phyloP scores from a whole-genome alignment of 1,140 invertebrate genomes.

The Spodoptera frugiperda region DNA sequence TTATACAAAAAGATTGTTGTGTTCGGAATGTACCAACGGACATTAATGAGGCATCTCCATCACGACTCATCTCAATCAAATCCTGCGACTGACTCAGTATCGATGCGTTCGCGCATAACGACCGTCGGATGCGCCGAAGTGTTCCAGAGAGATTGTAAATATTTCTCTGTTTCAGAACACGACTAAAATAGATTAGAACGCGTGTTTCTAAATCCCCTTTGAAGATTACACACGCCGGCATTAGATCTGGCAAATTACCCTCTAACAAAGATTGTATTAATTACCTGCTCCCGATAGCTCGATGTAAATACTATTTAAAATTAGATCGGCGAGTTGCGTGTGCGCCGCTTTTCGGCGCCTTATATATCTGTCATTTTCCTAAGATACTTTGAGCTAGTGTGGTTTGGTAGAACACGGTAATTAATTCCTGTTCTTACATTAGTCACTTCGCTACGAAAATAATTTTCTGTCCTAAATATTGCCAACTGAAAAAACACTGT shows the following conservation, averaged over 20 bases:
- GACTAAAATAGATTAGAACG: slow-evolving; percentile 85
- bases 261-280: slow-evolving; percentile 86
- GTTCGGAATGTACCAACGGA: slow-evolving; percentile 50
- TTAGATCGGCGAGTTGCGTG: slow-evolving; percentile 77
- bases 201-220: slow-evolving; percentile 86
- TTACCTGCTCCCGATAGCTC: slow-evolving; percentile 83
- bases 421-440: slow-evolving; percentile 33
- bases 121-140: slow-evolving; percentile 84
- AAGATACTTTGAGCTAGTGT: slow-evolving; percentile 38
- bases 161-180: slow-evolving; percentile 85
- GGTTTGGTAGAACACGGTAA: slow-evolving; percentile 37
- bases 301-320: slow-evolving; percentile 84
- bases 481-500: slow-evolving; percentile 19
- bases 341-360: slow-evolving; percentile 69
- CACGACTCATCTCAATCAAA: slow-evolving; percentile 70
- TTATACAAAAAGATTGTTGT: slow-evolving; percentile 27
- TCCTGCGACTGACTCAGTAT: slow-evolving; percentile 76
- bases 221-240: slow-evolving; percentile 85
- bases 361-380: slow-evolving; percentile 81
- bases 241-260: slow-evolving; percentile 86
- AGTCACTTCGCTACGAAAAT: slow-evolving; percentile 18
- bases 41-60: slow-evolving; percentile 73
- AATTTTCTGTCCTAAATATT: slow-evolving; percentile 1
- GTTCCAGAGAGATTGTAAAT: slow-evolving; percentile 85
- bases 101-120: slow-evolving; percentile 82